Base-by-base conservation (phyloP, 2,113 vertebrate species). In the Pollachius pollachius region DNA sequence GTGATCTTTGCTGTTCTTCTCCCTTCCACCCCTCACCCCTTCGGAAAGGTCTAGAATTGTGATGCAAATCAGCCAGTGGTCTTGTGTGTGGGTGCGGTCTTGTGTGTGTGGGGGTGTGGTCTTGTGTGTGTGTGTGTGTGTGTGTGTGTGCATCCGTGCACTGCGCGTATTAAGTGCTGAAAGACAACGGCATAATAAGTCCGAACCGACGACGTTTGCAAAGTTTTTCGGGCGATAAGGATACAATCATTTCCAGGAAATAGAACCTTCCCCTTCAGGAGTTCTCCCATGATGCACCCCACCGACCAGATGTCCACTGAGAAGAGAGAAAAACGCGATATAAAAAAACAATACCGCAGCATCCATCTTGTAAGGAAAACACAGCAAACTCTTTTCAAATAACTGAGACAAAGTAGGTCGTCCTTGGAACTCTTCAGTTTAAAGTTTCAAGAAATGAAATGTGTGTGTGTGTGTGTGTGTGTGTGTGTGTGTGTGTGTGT, bases 261-360 rank as follows among this genome's bases (percentile, higher is more conserved):
- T 19, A 99, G 92, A 68, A 96, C 96, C 85, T 98, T 98, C 59
- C 97, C 96, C 82, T 97, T 98, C 81, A 99, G 82, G 56, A 99
- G 91, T 77, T 99, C 97, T 60, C 96, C 97, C 97, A 99, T 99
- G 85, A 99, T 99, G 89, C 97, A 99, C 57, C 97, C 97, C 70
- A 99, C 97, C 0, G 97, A 99, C 97, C 97, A 99, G 86, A 99
- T 99, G 83, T 99, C 97, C 89, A 99, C 97, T 99, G 92, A 57
- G 16, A 57, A 17, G 54, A 57, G 13, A 56, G 8, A 48, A 48
- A 48, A 48, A 48, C 41, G 11, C 41, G 9, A 48, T 13, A 12
- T 48, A 48, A 48, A 41, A 6, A 48, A 48, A 48, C 41, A 48
- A 48, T 52, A 85, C 6, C 9, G 41, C 6, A 7, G 12, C 41